phyloP scores from a whole-genome alignment of 2,113 vertebrate species.

The Sturnira hondurensis region DNA sequence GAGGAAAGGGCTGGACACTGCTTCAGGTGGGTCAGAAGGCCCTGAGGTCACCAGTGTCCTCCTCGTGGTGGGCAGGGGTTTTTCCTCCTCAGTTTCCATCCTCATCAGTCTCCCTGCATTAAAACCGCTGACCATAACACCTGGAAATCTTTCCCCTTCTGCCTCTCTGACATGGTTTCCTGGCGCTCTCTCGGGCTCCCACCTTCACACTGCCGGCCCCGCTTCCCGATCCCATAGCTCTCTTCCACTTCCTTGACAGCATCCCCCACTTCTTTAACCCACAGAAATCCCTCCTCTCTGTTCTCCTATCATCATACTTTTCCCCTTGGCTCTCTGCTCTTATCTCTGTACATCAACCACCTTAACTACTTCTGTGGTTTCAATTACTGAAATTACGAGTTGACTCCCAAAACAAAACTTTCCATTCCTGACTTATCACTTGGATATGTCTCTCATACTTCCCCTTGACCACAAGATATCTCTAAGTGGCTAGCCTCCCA shows the following conservation, averaged over 20 bases:
- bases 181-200: background rate
- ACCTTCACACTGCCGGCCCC: background rate
- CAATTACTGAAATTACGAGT: slow-evolving; percentile 50
- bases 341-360: slow-evolving; percentile 48
- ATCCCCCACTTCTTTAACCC: background rate
- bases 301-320: background rate
- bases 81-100: background rate
- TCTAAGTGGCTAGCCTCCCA: background rate
- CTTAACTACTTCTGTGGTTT: slow-evolving; percentile 69
- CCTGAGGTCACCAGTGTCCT: background rate
- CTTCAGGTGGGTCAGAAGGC: background rate
- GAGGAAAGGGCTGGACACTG: background rate
- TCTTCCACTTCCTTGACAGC: background rate
- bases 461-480: slow-evolving; percentile 33
- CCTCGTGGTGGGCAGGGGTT: background rate
- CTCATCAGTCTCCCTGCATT: background rate
- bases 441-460: background rate
- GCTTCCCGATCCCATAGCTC: background rate
- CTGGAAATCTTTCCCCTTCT: background rate
- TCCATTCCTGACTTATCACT: slow-evolving; percentile 41
- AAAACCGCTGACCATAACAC: background rate
- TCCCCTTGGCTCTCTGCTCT: background rate
- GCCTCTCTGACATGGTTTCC: background rate
- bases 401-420: slow-evolving; percentile 59
- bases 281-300: background rate